These are phyloP conservation scores for Drosophila tani DNA, from an alignment of 1,140 invertebrate species.

Conservation along the genomic window DNA sequence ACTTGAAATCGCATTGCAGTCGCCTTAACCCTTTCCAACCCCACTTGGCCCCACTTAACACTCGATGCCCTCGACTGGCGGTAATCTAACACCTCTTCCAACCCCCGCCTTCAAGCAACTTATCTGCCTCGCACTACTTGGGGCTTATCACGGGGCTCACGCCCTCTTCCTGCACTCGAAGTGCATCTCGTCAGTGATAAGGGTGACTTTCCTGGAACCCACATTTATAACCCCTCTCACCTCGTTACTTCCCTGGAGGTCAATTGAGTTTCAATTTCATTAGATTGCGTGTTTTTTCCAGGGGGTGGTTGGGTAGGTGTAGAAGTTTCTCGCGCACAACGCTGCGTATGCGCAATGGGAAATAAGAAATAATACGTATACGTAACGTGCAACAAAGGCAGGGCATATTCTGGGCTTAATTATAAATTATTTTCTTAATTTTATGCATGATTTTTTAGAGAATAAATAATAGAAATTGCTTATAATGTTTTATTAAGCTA, in stretches of 20 bases:
- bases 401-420: no score
- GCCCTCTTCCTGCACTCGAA: conserved; percentile 4
- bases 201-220: conserved; percentile 20
- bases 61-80: conserved; percentile 12
- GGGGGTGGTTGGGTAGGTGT: not conserved
- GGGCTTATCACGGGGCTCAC: conserved; percentile 20
- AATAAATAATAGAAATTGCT: no score
- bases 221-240: not conserved
- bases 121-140: conserved; percentile 3
- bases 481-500: no score
- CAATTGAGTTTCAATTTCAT: conserved; percentile 6
- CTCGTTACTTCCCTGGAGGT: not conserved
- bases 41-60: conserved; percentile 38
- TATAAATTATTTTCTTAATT: no score
- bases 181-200: conserved; percentile 21
- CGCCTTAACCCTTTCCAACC: conserved; percentile 12
- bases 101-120: not conserved
- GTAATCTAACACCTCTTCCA: not conserved
- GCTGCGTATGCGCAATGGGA: conserved; percentile 33
- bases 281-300: conserved; percentile 10
- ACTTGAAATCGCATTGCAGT: conserved; percentile 1
- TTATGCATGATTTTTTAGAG: no score
- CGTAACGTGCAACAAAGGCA: not conserved
- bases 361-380: not conserved
- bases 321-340: conserved; percentile 11